Conservation (phyloP, 2,113 vertebrate genomes). For the Labrus mixtus region DNA sequence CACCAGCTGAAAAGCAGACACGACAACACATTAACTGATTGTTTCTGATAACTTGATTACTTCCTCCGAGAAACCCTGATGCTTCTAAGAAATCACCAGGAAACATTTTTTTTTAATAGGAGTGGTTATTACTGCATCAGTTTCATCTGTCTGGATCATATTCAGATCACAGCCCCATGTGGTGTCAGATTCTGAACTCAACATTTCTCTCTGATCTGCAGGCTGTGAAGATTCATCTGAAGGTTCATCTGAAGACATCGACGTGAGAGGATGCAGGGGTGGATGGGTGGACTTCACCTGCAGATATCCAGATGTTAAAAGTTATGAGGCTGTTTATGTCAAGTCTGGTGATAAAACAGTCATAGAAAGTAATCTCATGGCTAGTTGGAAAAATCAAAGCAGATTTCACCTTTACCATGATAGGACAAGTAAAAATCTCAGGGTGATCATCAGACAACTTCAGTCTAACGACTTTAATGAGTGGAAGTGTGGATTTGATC, state of each 20-base stretch:
- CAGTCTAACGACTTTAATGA: fast-evolving
- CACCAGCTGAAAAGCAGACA: too few relatives aligned
- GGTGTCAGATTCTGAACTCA: background rate
- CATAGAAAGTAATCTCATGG: fast-evolving
- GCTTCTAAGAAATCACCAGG: too few relatives aligned
- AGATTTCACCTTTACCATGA: background rate
- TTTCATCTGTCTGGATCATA: too few relatives aligned
- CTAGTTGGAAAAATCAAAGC: fast-evolving
- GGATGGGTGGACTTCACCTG: conserved; percentile 35
- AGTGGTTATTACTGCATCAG: too few relatives aligned
- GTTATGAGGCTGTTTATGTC: fast-evolving
- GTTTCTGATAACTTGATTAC: too few relatives aligned
- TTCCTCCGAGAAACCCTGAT: too few relatives aligned
- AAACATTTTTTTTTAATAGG: too few relatives aligned
- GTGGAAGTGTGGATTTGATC: background rate
- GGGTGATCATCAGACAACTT: background rate
- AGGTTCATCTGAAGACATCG: fast-evolving
- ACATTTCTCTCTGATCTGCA: conserved; percentile 11
- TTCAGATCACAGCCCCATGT: too few relatives aligned
- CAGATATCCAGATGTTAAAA: fast-evolving
- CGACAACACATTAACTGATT: too few relatives aligned
- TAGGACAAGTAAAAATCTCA: background rate
- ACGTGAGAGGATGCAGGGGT: fast-evolving
- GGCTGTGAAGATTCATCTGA: background rate
- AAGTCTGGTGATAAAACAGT: fast-evolving